Conservation (phyloP, 1,140 invertebrate genomes). For the Calycopis cecrops region DNA sequence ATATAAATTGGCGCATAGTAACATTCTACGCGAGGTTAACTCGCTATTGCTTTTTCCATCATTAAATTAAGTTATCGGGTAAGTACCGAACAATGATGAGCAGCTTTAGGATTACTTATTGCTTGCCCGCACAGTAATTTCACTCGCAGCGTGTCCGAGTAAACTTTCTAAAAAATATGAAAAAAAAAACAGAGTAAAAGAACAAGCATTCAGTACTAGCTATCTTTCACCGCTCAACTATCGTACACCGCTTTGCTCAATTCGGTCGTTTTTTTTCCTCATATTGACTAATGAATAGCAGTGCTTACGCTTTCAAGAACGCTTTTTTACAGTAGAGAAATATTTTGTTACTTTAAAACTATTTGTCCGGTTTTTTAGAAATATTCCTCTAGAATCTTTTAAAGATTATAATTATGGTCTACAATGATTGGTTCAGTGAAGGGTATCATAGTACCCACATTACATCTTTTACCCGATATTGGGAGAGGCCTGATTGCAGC, state of each 20-base stretch:
- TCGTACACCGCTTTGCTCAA: constrained; percentile 46
- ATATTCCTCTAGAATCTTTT: constrained; percentile 4
- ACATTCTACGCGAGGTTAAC: constrained; percentile 10
- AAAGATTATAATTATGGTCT: constrained; percentile 23
- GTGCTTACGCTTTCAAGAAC: constrained; percentile 18
- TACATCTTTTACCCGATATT: constrained; percentile 57
- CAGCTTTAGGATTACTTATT: constrained; percentile 55
- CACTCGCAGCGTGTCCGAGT: constrained; percentile 60
- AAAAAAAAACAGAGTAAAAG: constrained; percentile 65
- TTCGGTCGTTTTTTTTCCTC: constrained; percentile 45
- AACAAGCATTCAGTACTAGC: constrained; percentile 60
- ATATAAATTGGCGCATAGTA: constrained; percentile 9
- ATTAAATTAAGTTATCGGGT: constrained; percentile 39
- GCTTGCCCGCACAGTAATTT: constrained; percentile 61
- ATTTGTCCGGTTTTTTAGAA: constrained; percentile 2
- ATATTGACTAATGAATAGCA: constrained; percentile 31
- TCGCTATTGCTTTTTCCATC: neutral
- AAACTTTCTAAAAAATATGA: constrained; percentile 72
- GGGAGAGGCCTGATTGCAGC: constrained; percentile 56
- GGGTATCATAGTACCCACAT: constrained; percentile 53
- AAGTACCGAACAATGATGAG: constrained; percentile 56
- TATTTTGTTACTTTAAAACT: constrained; percentile 14
- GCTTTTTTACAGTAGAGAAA: constrained; percentile 4
- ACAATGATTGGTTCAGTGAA: constrained; percentile 37
- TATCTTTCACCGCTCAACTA: constrained; percentile 70